Base-by-base conservation (phyloP, 2,888 invertebrate genomes). In the Thymelicus lineola region DNA sequence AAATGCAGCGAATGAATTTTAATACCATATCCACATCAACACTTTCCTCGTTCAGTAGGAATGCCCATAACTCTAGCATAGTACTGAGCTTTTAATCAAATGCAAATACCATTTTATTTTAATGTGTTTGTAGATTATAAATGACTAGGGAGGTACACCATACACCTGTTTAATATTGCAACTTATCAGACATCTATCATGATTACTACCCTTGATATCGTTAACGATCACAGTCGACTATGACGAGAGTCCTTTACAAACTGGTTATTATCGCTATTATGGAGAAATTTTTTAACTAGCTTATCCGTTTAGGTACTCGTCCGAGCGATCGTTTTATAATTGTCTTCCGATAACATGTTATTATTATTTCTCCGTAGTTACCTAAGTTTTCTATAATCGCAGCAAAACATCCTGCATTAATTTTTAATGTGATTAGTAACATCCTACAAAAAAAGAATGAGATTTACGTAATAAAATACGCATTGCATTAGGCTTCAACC, bases 51-150 rank as follows among this genome's bases (percentile, higher is more conserved):
- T 53, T 20, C 53, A 4, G 5, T 12, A 20, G 20, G 53, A 53
- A 53, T 53, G 53, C 20, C 20, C 20, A 53, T 20, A 53, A 5
- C 20, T 53, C 10, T 20, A 53, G 20, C 7, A 5, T 20, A 12
- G 17, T 6, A 53, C 17, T 3, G 7, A 4, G 20, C 1, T 53
- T 53, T 53, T 53, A 53, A 53, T 53, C 20, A 53, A 53, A 53
- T 53, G 53, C 20, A 20, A 53, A 53, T 53, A 20, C 12, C 9
- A 20, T 53, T 53, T 20, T 53, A 53, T 53, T 53, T 53, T 53
- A 53, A 10, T 20, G 20, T 20, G n/a, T 53, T 53, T 53, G 53
- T 53, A 12, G 53, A 20, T 20, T 10, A 53, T 20, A 17, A 17
- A 53, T 20, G 9, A 20, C 9, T 42, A 12, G 10, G 53, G 17